phyloP scores from a whole-genome alignment of 2,888 invertebrate genomes.

The Dioctria rufipes region DNA sequence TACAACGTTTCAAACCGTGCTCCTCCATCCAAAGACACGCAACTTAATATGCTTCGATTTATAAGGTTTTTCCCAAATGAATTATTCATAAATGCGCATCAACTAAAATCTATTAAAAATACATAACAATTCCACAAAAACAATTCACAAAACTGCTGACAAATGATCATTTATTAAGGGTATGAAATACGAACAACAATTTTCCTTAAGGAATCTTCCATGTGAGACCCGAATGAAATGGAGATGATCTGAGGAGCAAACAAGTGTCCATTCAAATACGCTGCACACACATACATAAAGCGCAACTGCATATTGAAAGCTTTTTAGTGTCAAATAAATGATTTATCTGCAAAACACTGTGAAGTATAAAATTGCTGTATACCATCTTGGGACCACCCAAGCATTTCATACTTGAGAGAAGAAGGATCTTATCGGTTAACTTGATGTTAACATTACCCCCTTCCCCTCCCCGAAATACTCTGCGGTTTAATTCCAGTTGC shows the following conservation, averaged over 20 bases:
- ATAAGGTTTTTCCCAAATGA: no score
- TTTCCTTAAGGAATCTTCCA: not conserved
- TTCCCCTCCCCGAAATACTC: not conserved
- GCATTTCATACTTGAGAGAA: conserved; percentile 16
- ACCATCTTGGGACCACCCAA: conserved; percentile 3
- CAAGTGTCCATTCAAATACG: conserved; percentile 30
- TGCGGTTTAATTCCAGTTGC: not conserved
- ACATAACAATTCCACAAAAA: not conserved
- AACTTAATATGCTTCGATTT: no score
- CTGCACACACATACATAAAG: not conserved
- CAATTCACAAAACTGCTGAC: not conserved
- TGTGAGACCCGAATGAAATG: not conserved
- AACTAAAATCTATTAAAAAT: no score
- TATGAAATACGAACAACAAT: no score
- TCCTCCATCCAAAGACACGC: no score
- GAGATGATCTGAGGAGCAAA: not conserved
- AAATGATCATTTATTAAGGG: not conserved
- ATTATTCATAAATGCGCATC: no score
- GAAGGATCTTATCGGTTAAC: not conserved
- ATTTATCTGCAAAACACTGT: conserved; percentile 25
- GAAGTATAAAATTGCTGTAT: conserved; percentile 31
- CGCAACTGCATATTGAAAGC: conserved; percentile 40
- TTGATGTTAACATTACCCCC: conserved; percentile 2
- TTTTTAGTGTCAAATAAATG: conserved; percentile 42
- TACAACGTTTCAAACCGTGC: no score